Conservation (phyloP, 2,797 vertebrate species). For the Falco cherrug region DNA sequence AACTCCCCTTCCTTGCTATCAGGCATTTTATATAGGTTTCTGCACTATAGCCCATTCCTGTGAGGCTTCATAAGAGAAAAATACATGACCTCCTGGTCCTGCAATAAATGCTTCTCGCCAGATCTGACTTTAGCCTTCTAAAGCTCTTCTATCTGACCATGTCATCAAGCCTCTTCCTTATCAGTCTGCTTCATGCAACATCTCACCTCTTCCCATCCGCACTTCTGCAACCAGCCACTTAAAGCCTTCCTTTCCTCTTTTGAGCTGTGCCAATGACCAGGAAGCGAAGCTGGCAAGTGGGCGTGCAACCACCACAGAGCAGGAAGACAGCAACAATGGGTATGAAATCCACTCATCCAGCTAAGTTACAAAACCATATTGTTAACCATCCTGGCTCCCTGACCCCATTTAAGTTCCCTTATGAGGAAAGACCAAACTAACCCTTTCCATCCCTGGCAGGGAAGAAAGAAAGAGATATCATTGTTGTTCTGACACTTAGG, state of each 20-base stretch:
- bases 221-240: not conserved
- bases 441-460: conserved; percentile 14
- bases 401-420: conserved; percentile 5
- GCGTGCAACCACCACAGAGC: not conserved
- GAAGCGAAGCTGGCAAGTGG: conserved; percentile 32
- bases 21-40: not conserved
- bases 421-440: conserved; percentile 20
- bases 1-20: not conserved
- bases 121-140: not conserved
- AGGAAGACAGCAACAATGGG: conserved; percentile 63
- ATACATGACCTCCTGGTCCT: not conserved
- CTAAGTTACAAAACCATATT: conserved; percentile 46
- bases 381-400: conserved; percentile 46
- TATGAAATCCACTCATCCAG: conserved; percentile 51
- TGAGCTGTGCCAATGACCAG: conserved; percentile 21
- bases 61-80: not conserved
- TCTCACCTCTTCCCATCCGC: not conserved
- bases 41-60: not conserved
- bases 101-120: conserved; percentile 15
- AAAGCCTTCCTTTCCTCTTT: conserved; percentile 7
- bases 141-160: not conserved
- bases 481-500: conserved; percentile 52
- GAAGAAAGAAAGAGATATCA: conserved; percentile 51
- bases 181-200: not conserved
- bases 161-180: conserved; percentile 41